Evolutionary conservation across 30 jellyfish, hydroid and myxozoan genomes (phyloP), one percentile per base, ranked within the genome.

Genomic region (Morbakka virulenta): DNA sequence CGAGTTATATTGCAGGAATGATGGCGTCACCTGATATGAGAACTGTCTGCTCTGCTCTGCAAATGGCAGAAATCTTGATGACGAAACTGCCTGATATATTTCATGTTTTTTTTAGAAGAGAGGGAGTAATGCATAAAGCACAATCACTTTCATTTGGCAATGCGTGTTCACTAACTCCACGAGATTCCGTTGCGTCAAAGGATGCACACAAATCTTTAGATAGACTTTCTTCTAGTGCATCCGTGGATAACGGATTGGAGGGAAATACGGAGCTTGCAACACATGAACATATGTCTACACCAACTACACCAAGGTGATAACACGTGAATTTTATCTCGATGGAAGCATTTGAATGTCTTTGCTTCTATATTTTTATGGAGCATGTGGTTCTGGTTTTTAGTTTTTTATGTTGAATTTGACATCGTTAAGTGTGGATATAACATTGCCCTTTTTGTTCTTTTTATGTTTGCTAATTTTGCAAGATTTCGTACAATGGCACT

Each of bases 1-100:
- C 98, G 13, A 91, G 98, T 70, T 91, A 91, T 67, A 67, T 91
- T 17, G 98, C 98, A 12, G 98, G 98, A 4, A 91, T 91, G 98
- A 73, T 91, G 86, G 77, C 98, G 14, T 91, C 98, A 12, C 51
- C 66, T 52, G 98, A 91, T 33, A 72, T 84, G 20, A 49, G 96
- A 50, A 91, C 80, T 27, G 95, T 83, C 2, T 83, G 96, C 53
- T 91, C 95, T 51, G 98, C 98, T 26, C 30, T 91, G 34, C 98
- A 91, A 52, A 91, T 82, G 69, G 87, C 96, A 4, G 98, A 91
- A 14, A 91, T 91, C 24, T 64, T 91, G 75, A 91, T 91, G 98
- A 49, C 80, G 27, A 91, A 91, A 64, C 81, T 91, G 35, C 86
- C 98, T 0, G 95, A 91, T 64, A 75, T 82, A 0, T 91, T 91